Conservation (phyloP, 2,888 invertebrate species). For the Strigamia maritima region DNA sequence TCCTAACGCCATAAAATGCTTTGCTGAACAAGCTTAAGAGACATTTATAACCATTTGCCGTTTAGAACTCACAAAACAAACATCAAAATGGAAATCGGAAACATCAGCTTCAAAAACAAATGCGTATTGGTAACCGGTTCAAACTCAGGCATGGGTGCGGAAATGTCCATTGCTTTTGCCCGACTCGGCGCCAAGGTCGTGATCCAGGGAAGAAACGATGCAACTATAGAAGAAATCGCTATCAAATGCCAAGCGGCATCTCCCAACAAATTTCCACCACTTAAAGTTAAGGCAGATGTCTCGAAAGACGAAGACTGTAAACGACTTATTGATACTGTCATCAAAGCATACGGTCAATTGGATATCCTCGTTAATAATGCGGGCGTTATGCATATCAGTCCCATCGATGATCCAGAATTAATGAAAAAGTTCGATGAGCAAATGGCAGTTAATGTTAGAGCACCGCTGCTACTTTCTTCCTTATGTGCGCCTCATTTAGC, state of each 20-base stretch:
- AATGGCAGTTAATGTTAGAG: neutral
- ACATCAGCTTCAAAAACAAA: neutral
- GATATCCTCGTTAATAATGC: neutral
- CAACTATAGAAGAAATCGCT: neutral
- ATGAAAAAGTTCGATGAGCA: neutral
- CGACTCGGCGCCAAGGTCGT: neutral
- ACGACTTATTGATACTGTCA: neutral
- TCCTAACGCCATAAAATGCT: too few species aligned
- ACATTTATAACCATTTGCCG: too few species aligned
- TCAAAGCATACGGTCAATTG: neutral
- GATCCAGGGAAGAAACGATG: neutral
- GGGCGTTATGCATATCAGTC: neutral
- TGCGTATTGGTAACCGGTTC: neutral
- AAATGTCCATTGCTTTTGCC: neutral
- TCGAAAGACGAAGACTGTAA: neutral
- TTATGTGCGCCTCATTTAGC: neutral
- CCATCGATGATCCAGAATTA: neutral
- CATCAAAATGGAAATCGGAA: too few species aligned
- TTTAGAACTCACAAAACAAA: too few species aligned
- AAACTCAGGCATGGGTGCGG: neutral
- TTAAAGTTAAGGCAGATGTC: neutral
- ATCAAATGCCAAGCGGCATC: neutral
- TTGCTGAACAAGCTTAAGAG: too few species aligned
- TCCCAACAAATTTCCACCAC: neutral
- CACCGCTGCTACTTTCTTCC: neutral